phyloP scores from a whole-genome alignment of 2,888 invertebrate genomes.

The Pycnomerus fuliginosus region DNA sequence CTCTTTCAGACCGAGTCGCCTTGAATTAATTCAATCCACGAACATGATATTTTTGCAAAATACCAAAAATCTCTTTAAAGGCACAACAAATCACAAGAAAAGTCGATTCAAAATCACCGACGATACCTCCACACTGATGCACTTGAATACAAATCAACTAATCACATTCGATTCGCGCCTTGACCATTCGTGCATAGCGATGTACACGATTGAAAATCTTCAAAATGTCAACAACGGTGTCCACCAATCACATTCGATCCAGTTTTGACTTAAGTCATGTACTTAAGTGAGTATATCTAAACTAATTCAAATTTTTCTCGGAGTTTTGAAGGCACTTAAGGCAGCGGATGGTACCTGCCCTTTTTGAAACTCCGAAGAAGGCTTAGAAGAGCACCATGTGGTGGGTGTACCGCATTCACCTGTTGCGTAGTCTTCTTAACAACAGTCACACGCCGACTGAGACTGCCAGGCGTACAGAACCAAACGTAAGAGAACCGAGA shows the following conservation, averaged over 20 bases:
- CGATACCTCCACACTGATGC: conserved; percentile 23
- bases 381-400: conserved; percentile 38
- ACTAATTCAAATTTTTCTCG: too few species aligned
- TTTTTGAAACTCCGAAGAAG: conserved; percentile 13
- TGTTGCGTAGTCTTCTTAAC: conserved; percentile 44
- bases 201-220: conserved; percentile 37
- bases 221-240: conserved; percentile 31
- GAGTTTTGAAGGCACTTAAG: conserved; percentile 17
- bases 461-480: conserved; percentile 26
- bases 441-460: conserved; percentile 50
- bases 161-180: conserved; percentile 40
- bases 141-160: conserved; percentile 40
- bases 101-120: conserved; percentile 9
- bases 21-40: conserved; percentile 17
- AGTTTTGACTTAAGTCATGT: too few species aligned
- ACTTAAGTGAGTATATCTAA: too few species aligned
- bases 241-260: too few species aligned
- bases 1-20: conserved; percentile 17
- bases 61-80: conserved; percentile 10
- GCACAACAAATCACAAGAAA: conserved; percentile 12
- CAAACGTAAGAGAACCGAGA: conserved; percentile 34
- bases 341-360: conserved; percentile 13
- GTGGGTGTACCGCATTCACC: conserved; percentile 41
- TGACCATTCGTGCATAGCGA: conserved; percentile 37
- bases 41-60: conserved; percentile 11